phyloP scores from a whole-genome alignment of 2,113 vertebrate genomes.

The Procapra przewalskii region DNA sequence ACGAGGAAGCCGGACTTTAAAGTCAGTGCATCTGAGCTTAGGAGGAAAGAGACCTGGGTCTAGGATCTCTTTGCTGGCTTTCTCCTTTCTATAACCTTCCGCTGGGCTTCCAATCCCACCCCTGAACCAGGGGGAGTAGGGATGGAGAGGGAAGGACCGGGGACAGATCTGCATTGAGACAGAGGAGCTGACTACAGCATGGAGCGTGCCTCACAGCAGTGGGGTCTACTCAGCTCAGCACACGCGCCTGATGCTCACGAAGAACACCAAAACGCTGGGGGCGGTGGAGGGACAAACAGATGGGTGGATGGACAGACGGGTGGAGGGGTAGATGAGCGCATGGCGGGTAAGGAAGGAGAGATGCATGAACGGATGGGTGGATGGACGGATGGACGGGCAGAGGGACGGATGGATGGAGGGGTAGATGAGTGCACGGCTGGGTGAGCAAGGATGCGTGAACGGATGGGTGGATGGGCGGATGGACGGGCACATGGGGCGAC shows the following conservation, averaged over 20 bases:
- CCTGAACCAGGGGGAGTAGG: neutral
- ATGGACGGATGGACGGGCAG: too few relatives aligned
- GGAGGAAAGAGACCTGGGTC: neutral
- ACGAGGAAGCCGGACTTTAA: neutral
- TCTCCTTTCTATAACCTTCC: neutral
- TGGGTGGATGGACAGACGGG: accelerated
- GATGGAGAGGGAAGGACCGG: neutral
- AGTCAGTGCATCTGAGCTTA: neutral
- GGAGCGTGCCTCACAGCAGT: too few relatives aligned
- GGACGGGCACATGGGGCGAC: too few relatives aligned
- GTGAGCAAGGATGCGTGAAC: too few relatives aligned
- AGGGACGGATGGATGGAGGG: too few relatives aligned
- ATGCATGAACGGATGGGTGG: accelerated
- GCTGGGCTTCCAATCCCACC: neutral
- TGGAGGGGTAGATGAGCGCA: neutral
- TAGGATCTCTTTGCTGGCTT: neutral
- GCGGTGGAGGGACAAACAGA: neutral
- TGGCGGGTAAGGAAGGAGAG: accelerated
- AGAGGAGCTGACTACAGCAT: neutral
- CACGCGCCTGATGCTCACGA: neutral
- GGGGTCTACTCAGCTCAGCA: neutral
- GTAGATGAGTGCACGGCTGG: too few relatives aligned
- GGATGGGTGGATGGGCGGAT: neutral
- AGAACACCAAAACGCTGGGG: neutral
- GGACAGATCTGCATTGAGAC: neutral